Percentiles rank a stretch among this genome's conserved stretches.
Evolutionary conservation across 2,113 vertebrate species (phyloP).

Genomic region (Anarrhichthys ocellatus): DNA sequence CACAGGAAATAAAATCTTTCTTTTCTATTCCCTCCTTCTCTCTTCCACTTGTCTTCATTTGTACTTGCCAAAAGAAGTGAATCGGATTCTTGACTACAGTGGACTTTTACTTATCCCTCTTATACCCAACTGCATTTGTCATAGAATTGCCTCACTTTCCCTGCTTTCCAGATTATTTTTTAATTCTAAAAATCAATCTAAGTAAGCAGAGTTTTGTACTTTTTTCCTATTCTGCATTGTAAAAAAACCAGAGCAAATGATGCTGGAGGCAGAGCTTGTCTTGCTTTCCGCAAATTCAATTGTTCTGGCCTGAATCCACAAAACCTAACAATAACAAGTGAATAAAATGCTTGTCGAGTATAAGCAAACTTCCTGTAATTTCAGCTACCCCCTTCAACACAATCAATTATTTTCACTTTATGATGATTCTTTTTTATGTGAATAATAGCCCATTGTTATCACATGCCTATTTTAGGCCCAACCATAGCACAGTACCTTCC

Average conservation of each 20-base stretch:
- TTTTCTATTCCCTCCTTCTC: not conserved
- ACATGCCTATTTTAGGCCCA: not conserved
- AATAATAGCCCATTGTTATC: not conserved
- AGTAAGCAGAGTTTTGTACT: not conserved
- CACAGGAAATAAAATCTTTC: not conserved
- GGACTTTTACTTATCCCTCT: slow-evolving; percentile 1
- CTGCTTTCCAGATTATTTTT: not conserved
- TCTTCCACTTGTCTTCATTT: not conserved
- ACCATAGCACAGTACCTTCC: not conserved
- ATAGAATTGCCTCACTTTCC: not conserved
- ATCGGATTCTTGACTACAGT: not conserved
- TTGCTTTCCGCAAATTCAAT: not conserved
- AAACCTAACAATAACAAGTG: slow-evolving; percentile 8
- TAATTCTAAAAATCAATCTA: slow-evolving; percentile 2
- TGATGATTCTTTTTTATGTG: not conserved
- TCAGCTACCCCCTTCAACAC: not conserved
- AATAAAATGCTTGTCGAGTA: not conserved
- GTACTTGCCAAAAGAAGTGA: not conserved
- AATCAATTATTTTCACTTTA: slow-evolving; percentile 1
- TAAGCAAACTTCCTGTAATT: not conserved
- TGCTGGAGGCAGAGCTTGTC: not conserved
- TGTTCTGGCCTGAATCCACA: not conserved
- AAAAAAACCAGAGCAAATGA: not conserved
- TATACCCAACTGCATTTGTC: not conserved
- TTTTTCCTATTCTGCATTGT: not conserved